Percentiles rank a stretch among this genome's conserved stretches.
Evolutionary conservation across 1,140 invertebrate species (phyloP).

Genomic region (Macrobrachium nipponense): DNA sequence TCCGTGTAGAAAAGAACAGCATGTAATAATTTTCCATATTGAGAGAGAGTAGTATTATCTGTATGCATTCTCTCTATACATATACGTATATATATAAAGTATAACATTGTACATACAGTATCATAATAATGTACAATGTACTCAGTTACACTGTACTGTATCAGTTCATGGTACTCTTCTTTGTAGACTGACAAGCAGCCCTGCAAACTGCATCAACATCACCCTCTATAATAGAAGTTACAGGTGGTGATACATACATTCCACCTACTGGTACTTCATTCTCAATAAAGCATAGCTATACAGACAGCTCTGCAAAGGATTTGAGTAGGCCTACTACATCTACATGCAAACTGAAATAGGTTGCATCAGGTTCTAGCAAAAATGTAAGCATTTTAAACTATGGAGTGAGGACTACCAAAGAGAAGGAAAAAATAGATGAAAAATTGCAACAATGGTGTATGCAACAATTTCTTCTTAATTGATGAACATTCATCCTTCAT

Average conservation of each 20-base stretch:
- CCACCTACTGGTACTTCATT: neutral
- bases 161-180: too few species aligned
- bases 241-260: neutral
- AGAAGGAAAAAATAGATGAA: constrained; percentile 1
- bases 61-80: too few species aligned
- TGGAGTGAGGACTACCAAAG: constrained; percentile 12
- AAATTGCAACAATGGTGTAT: constrained; percentile 16
- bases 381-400: constrained; percentile 11
- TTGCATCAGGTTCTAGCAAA: neutral
- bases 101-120: neutral
- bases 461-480: constrained; percentile 20
- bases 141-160: neutral
- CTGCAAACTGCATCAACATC: neutral
- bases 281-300: neutral
- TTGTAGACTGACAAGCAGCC: too few species aligned
- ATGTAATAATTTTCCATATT: too few species aligned
- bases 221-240: neutral
- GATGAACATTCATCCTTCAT: constrained; percentile 10
- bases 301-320: neutral
- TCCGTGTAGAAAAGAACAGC: too few species aligned
- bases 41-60: too few species aligned
- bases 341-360: too few species aligned
- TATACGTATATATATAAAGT: too few species aligned
- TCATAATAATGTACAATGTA: neutral
- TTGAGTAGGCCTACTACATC: neutral